Evolutionary conservation across 2,113 vertebrate genomes (phyloP).

Genomic region (Gadus macrocephalus): DNA sequence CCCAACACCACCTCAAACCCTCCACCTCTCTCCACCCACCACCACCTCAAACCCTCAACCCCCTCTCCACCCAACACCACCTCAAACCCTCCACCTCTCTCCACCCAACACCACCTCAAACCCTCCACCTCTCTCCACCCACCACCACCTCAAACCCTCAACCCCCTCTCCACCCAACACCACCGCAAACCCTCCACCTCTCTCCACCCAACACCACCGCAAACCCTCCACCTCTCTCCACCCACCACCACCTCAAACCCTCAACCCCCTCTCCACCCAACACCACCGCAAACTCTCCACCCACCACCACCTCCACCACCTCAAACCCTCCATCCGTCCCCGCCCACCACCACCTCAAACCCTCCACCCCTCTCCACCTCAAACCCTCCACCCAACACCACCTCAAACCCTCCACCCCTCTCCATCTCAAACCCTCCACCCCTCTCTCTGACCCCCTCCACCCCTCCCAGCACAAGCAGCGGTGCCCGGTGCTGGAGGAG

Average conservation of each 20-base stretch:
- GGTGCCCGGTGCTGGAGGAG: constrained; percentile 97
- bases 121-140: constrained; percentile 68
- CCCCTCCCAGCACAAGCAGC: constrained; percentile 93
- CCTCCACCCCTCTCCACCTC: too few species aligned
- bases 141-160: constrained; percentile 73
- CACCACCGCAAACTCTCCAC: constrained; percentile 68
- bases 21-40: constrained; percentile 56
- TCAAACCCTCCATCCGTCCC: constrained; percentile 60
- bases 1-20: constrained; percentile 40
- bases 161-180: constrained; percentile 73
- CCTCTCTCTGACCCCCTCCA: constrained; percentile 69
- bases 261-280: constrained; percentile 73
- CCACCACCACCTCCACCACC: constrained; percentile 21
- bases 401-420: too few species aligned
- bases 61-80: constrained; percentile 35
- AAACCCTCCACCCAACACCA: too few species aligned
- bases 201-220: constrained; percentile 76
- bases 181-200: constrained; percentile 67
- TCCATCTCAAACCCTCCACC: constrained; percentile 45
- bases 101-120: constrained; percentile 72
- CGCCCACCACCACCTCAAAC: constrained; percentile 68
- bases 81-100: constrained; percentile 75
- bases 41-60: too few species aligned
- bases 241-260: constrained; percentile 62
- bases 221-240: constrained; percentile 73